Evolutionary conservation across 2,113 vertebrate species (phyloP), one percentile per base, ranked within the genome.

Genomic region (Odocoileus virginianus): DNA sequence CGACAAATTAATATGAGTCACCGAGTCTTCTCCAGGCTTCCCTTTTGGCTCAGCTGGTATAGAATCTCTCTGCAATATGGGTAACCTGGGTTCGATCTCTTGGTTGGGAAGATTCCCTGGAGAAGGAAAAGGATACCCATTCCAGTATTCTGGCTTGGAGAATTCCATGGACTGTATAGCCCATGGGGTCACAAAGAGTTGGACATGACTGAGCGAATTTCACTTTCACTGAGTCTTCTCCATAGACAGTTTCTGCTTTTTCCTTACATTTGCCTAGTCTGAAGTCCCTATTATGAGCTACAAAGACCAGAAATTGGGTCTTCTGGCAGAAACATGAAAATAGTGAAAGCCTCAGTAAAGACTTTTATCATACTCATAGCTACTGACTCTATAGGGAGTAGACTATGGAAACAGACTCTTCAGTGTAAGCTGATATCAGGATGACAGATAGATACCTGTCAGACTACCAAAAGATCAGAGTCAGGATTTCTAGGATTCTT

Each of bases 291-390:
- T 30, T 54, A 74, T 87, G 82, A 87, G 43, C n/a, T 83, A 87
- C 23, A 55, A 47, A 81, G 28, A 83, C 15, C 8, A 85, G 50
- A 93, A 90, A 96, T 17, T 5, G 33, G 79, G 33, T 55, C 71
- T 91, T 95, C n/a, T 83, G 30, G 54, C 47, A 94, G 67, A 94
- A 88, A 61, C 19, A 60, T 60, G n/a, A 83, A 60, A 83, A 96
- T 54, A 60, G 71, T n/a, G 36, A 92, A 87, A 88, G 9, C 23
- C 54, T 60, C 52, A 52, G 30, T 36, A 55, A 89, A 89, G 67
- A 54, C 40, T 82, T 94, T 58, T 40, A 67, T 78, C 43, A 55
- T 16, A 71, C 14, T 57, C 6, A 6, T 82, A 58, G 54, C 61
- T 91, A 23, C 17, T 86, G 45, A 19, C 45, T 67, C 33, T 47